Conservation (phyloP, 1,140 invertebrate species). For the Drosophila tani region DNA sequence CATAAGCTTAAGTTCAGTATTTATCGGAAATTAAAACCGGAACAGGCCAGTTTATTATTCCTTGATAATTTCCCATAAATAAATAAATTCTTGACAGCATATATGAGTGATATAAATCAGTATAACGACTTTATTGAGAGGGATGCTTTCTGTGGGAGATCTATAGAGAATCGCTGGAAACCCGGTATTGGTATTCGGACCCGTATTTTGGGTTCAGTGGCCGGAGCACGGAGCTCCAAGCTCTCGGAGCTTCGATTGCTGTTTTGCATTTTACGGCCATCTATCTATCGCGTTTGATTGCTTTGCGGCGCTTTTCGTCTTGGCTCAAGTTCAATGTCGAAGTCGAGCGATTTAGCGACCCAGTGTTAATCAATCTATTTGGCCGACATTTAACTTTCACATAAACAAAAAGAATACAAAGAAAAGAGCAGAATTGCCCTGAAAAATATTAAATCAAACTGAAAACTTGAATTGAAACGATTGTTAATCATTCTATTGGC, state of each 20-base stretch:
- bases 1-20: too few species aligned
- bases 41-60: neutral
- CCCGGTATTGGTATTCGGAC: conserved; percentile 1
- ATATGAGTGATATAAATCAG: conserved; percentile 19
- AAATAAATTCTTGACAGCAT: neutral
- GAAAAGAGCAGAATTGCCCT: neutral
- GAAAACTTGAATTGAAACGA: neutral
- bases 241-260: conserved; percentile 33
- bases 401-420: neutral
- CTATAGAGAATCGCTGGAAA: neutral
- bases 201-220: conserved; percentile 48
- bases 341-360: conserved; percentile 21
- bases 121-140: conserved; percentile 4
- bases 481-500: neutral
- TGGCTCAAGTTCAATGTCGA: conserved; percentile 74
- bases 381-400: conserved; percentile 28
- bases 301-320: conserved; percentile 46
- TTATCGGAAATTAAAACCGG: neutral
- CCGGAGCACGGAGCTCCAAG: conserved; percentile 3
- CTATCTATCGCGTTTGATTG: conserved; percentile 46
- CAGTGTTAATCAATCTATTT: conserved; percentile 43
- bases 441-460: neutral
- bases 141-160: conserved; percentile 1
- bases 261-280: conserved; percentile 68
- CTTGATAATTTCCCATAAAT: neutral